Base-by-base conservation (phyloP, 2,113 vertebrate genomes). In the Centrocercus urophasianus region DNA sequence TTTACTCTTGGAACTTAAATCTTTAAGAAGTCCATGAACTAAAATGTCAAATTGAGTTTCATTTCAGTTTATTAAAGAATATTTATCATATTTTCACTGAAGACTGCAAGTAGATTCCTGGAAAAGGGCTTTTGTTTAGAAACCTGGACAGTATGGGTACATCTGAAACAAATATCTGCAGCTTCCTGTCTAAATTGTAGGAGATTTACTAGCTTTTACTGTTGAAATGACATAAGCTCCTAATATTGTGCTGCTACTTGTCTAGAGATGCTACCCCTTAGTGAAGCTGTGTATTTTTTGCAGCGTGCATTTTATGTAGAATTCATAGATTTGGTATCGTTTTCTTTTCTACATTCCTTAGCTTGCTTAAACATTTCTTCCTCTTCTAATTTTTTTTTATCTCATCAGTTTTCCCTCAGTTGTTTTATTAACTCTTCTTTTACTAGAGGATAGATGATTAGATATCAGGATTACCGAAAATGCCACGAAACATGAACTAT, bases 1-100 rank as follows among this genome's bases (percentile, higher is more conserved):
- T 48, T 34, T 32, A 85, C 11, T 6, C n/a, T 84, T 65, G 67
- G 74, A 90, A 28, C 11, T 60, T 79, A 38, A 38, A 38, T 83
- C 18, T 17, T 85, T 34, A 59, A 54, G 63, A 90, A 54, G 20
- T 4, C 25, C 24, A 24, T 75, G 36, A 50, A 34, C 19, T 83
- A 36, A 96, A 94, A 85, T 61, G 25, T 57, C 48, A 79, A 78
- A 56, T 79, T 67, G 47, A 60, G 8, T 32, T 93, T 76, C 50
- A 66, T 93, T 93, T 86, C 59, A 83, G 10, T 52, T 94, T 89
- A 36, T 66, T 90, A 42, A 48, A 61, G 79, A 85, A 24, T 89
- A 83, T 34, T 34, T 86, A 24, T 84, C 48, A 45, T 34, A 28
- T 61, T 84, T n/a, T 45, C 18, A 24, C 16, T 59, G 47, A 86